Evolutionary conservation across 92 coral and sea anemone genomes (phyloP), one percentile per base, ranked within the genome.

Genomic region (Parazoanthus darwini): DNA sequence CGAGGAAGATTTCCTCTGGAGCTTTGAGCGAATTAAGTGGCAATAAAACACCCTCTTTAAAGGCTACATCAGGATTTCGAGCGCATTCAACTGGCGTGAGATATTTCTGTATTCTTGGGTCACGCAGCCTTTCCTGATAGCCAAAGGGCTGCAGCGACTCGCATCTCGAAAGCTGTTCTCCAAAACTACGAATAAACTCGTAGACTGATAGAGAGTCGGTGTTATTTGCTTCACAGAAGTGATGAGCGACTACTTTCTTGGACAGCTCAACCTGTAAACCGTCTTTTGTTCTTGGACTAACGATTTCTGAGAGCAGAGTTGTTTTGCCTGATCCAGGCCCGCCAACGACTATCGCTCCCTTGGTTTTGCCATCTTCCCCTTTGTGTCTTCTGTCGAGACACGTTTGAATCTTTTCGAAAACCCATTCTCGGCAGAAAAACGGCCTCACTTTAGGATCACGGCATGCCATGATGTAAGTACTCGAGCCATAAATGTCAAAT

Each of bases 281-380:
- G 33, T 94, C 93, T 74, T 86, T 88, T 71, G 93, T 87, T 72
- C 91, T 95, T 23, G 98, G 99, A 67, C 88, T 89, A 42, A 95
- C 95, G 78, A 97, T 87, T 79, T 97, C 97, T 65, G 89, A 91
- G 29, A 94, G 90, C 74, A 95, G 86, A 50, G 97, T 92, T 38
- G 98, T 97, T 90, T 97, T 97, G 39, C 99, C 99, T 65, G 99
- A 90, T 38, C 99, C 99, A 6, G 99, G 97, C 39, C 98, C 97
- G 29, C 99, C 99, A 68, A 97, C 91, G 43, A 97, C 88, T 80
- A 96, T 93, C 68, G 93, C 96, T 59, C 99, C 99, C 89, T 92
- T 97, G 44, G 94, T 94, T 86, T 95, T 97, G 13, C 90, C 78
- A 74, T 94, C 98, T 33, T 97, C 96, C 50, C 91, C 92, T 63